Percentiles rank a stretch among this genome's conserved stretches.
phyloP scores from a whole-genome alignment of 2,797 vertebrate genomes.

The Varecia variegata region DNA sequence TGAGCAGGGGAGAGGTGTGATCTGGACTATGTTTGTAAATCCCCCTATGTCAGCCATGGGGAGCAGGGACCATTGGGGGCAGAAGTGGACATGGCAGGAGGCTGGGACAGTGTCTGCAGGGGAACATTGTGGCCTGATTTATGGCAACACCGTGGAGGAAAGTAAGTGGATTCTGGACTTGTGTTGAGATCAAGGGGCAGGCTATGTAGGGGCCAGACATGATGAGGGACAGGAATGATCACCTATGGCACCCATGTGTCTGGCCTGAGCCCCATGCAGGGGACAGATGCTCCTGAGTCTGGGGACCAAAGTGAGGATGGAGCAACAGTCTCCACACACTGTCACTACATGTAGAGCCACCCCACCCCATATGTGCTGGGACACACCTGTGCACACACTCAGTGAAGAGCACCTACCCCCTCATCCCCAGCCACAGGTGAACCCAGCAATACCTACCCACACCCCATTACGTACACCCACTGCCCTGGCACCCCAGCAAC shows the following conservation, averaged over 20 bases:
- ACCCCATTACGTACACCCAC: background rate
- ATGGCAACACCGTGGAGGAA: background rate
- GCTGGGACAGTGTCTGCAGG: background rate
- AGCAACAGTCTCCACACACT: background rate
- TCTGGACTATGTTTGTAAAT: background rate
- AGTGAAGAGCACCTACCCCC: background rate
- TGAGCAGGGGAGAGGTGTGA: background rate
- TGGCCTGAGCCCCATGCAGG: background rate
- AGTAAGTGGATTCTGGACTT: background rate
- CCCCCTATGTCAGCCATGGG: background rate
- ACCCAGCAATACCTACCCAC: accelerated
- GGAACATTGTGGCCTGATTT: background rate
- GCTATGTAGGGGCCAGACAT: background rate
- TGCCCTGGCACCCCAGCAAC: background rate
- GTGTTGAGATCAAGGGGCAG: too few relatives aligned
- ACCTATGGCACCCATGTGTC: too few relatives aligned
- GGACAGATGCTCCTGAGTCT: background rate
- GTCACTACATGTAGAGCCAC: background rate
- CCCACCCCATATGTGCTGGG: accelerated
- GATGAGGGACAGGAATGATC: background rate
- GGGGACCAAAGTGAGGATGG: background rate
- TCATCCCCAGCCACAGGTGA: background rate
- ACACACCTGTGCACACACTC: background rate
- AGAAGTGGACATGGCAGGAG: background rate
- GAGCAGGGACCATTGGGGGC: background rate